Conservation (phyloP, 2,113 vertebrate genomes). For the Ursus arctos region DNA sequence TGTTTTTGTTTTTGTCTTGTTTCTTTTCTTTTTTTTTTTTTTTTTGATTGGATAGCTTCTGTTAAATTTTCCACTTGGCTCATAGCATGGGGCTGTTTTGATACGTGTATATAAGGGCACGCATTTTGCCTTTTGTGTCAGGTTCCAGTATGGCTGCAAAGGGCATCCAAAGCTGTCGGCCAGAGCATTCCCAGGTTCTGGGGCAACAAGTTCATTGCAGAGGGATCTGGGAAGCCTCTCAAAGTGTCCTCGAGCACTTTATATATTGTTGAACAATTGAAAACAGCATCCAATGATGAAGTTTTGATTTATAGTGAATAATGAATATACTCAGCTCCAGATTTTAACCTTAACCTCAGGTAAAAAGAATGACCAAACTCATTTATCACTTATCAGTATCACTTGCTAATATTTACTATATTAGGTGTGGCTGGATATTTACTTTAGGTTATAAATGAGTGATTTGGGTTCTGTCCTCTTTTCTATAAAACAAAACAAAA, state of each 20-base stretch:
- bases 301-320: background rate
- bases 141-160: background rate
- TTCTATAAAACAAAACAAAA: background rate
- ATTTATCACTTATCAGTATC: background rate
- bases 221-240: background rate
- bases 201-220: background rate
- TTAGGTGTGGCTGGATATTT: background rate
- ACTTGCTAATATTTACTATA: background rate
- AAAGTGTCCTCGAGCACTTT: background rate
- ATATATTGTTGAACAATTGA: background rate
- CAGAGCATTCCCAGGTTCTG: background rate
- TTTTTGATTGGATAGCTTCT: background rate
- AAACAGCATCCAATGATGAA: background rate
- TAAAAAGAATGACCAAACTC: background rate
- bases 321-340: background rate
- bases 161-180: no score
- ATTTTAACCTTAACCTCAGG: background rate
- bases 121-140: background rate
- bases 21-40: background rate
- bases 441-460: background rate
- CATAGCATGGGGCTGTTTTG: background rate
- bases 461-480: background rate
- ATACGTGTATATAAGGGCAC: no score
- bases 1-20: background rate
- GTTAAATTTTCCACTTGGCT: background rate